Evolutionary conservation across 2,888 invertebrate species (phyloP), one percentile per base, ranked within the genome.

Genomic region (Tethea ocularis): DNA sequence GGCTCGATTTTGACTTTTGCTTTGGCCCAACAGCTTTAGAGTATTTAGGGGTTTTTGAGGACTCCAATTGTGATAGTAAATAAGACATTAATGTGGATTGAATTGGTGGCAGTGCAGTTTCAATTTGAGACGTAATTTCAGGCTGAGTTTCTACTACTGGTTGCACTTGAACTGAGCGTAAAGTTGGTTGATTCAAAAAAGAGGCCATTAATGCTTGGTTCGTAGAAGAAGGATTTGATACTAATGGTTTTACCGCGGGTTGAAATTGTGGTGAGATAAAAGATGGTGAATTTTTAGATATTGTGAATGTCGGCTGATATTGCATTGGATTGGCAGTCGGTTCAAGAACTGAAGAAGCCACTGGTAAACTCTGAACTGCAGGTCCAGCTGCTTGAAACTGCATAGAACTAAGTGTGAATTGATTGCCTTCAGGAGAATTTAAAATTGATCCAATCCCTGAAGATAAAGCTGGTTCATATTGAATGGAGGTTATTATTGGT

Each of bases 1-100:
- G 75, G 65, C 66, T 84, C 1, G 83, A 80, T 73, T 85, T 78
- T 17, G 84, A 67, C 54, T 68, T 66, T 60, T 66, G 58, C 60
- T 72, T 66, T 58, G 73, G 60, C 60, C 70, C 22, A 59, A 56
- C 60, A 67, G 68, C 56, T 60, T 67, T 36, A 61, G 67, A 58
- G 67, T 63, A 53, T 64, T 69, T 57, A 57, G 59, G n/a, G 38
- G 17, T 22, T 57, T 23, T 15, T 53, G 60, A 33, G 24, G 59
- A 58, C 53, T 66, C 72, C 20, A 77, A 57, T 64, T 78, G 73
- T 5, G 81, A 74, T 56, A 84, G 61, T 58, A 82, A 59, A 11
- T 73, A 51, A 54, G 76, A 69, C 57, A 75, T 60, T 20, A 73
- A 46, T 29, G 80, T 71, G 2, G 74, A 71, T 26, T 74, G 72